Evolutionary conservation across 2,888 invertebrate species (phyloP).

Genomic region (Clusia tigrina): DNA sequence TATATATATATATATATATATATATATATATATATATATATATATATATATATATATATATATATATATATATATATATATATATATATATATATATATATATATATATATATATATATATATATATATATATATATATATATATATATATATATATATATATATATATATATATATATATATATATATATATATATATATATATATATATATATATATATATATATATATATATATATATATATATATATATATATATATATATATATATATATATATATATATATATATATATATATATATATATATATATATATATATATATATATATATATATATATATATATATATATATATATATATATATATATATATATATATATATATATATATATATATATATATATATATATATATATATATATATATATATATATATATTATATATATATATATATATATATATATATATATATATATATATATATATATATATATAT

Average conservation of each 20-base stretch:
- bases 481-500: conserved; percentile 15
- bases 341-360: conserved; percentile 16
- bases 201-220: conserved; percentile 10
- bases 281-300: conserved; percentile 18
- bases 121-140: neutral
- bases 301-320: conserved; percentile 12
- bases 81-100: neutral
- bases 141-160: conserved; percentile 13
- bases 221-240: conserved; percentile 18
- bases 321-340: conserved; percentile 2
- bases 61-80: neutral
- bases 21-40: neutral
- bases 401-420: conserved; percentile 3
- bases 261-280: conserved; percentile 18
- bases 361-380: conserved; percentile 6
- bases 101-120: neutral
- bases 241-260: conserved; percentile 19
- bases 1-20: neutral
- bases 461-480: conserved; percentile 18
- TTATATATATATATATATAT: conserved; percentile 9
- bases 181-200: conserved; percentile 14
- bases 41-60: neutral
- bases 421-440: neutral
- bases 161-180: conserved; percentile 17
- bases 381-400: conserved; percentile 21